Evolutionary conservation across 2,797 vertebrate species (phyloP).

Genomic region (Rhinogobio ventralis): DNA sequence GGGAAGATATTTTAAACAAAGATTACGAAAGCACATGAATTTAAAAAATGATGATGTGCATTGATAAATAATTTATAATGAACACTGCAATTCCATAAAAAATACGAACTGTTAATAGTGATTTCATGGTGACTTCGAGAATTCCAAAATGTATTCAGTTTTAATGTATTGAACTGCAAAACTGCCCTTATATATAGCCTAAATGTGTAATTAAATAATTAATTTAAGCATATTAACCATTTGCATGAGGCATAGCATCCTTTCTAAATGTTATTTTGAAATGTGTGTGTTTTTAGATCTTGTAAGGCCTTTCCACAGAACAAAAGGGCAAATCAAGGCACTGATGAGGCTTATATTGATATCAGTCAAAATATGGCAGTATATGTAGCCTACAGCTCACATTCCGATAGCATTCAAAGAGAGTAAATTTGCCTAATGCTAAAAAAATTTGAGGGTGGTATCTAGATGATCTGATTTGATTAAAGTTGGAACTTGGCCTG

Average conservation of each 20-base stretch:
- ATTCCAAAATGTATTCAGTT: neutral
- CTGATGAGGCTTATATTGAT: neutral
- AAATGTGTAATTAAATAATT: neutral
- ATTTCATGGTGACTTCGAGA: neutral
- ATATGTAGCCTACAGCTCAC: neutral
- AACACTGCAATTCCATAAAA: neutral
- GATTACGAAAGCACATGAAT: neutral
- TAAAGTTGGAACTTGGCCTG: neutral
- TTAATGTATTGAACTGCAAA: neutral
- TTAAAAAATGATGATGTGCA: too few species aligned
- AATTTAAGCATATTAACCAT: neutral
- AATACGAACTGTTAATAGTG: neutral
- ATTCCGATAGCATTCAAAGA: neutral
- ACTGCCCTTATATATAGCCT: neutral
- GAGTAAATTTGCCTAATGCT: neutral
- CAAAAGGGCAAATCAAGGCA: neutral
- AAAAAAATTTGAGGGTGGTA: neutral
- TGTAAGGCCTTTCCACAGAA: neutral
- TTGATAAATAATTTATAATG: too few species aligned
- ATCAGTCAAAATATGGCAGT: neutral
- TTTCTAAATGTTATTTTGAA: neutral
- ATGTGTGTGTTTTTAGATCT: neutral
- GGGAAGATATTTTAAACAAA: neutral
- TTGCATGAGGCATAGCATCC: neutral
- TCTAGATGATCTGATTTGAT: slow-evolving; percentile 3